Percentiles rank a stretch among this genome's conserved stretches.
These are phyloP conservation scores for Coregonus sp. DNA, from an alignment of 2,797 vertebrate species.

Conservation along the genomic window DNA sequence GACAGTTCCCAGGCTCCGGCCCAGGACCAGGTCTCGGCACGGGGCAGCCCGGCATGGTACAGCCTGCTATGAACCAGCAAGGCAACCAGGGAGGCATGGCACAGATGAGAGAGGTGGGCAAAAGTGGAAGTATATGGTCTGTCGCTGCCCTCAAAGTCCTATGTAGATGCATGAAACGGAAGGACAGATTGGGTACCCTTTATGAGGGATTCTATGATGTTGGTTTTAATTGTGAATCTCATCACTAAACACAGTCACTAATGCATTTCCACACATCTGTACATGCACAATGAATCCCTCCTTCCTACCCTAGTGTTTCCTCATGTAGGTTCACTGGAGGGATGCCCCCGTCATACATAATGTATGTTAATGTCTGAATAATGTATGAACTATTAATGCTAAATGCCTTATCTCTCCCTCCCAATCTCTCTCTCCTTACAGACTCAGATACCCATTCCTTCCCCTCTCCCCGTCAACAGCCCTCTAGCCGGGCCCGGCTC, in stretches of 20 bases:
- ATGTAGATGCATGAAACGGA: no score
- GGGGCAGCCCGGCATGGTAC: slow-evolving; percentile 80
- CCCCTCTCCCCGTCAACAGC: slow-evolving; percentile 84
- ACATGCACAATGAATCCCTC: background rate
- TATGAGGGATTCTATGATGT: no score
- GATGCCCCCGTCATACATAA: slow-evolving; percentile 6
- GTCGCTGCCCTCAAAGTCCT: background rate
- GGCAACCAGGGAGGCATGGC: slow-evolving; percentile 11
- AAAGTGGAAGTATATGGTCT: background rate
- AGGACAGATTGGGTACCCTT: no score
- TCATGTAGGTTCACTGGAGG: background rate
- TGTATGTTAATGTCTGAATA: slow-evolving; percentile 3
- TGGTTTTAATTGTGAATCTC: background rate
- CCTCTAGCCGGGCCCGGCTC: slow-evolving; percentile 85
- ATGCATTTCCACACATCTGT: background rate
- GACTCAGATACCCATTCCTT: slow-evolving; percentile 89
- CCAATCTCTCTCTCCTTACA: slow-evolving; percentile 42
- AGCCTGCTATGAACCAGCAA: slow-evolving; percentile 69
- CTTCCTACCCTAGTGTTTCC: background rate
- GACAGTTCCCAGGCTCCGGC: slow-evolving; percentile 84
- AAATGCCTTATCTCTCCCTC: slow-evolving; percentile 21
- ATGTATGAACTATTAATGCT: slow-evolving; percentile 8
- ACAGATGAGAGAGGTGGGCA: slow-evolving; percentile 69
- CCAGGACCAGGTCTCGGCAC: slow-evolving; percentile 80
- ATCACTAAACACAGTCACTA: background rate